Base-by-base conservation (phyloP, 2,797 vertebrate genomes). In the Esox masquinongy region DNA sequence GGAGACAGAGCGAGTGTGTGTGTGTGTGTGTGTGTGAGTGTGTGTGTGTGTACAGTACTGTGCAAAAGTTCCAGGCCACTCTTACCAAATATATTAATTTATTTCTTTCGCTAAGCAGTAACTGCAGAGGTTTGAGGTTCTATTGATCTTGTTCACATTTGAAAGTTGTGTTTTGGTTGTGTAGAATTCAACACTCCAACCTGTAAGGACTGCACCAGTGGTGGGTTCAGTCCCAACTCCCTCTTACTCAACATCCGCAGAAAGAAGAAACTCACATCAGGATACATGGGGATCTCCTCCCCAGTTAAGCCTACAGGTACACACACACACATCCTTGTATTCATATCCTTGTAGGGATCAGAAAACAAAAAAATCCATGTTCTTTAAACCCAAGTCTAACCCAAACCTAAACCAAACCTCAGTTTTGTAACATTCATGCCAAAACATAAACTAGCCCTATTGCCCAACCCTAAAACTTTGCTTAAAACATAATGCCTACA, bases 231-330 rank as follows among this genome's bases (percentile, higher is more conserved):
- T 34, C 70, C 88, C 12, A 91, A 90, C 73, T 68, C 80, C 12
- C 82, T 94, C 68, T 86, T 94, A 53, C 77, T 88, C 36, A 82
- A 73, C 47, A 92, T 94, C 79, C 68, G 93, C 9, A 72, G 77
- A 2, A 59, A 90, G 36, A 91, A 87, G 81, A 91, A 87, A 61
- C 92, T 95, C 15, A 95, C 93, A 19, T 94, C 93, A n/a, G 94
- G 94, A 63, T 95, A 94, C 81, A 86, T 94, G 82, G 89, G 88
- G 53, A 67, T 91, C 19, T 67, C 77, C 51, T 90, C 91, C 29
- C 0, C 78, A 17, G 1, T 1, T 74, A 95, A 95, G 59, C 94
- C 94, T 11, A 36, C 49, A 86, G 92, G 94, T 94, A 80, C 59
- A 15, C 11, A 24, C 24, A 24, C 24, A 69, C 49, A 16, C n/a